Evolutionary conservation across 2,888 invertebrate genomes (phyloP), one percentile per base, ranked within the genome.

Genomic region (Calliscelio sp.): DNA sequence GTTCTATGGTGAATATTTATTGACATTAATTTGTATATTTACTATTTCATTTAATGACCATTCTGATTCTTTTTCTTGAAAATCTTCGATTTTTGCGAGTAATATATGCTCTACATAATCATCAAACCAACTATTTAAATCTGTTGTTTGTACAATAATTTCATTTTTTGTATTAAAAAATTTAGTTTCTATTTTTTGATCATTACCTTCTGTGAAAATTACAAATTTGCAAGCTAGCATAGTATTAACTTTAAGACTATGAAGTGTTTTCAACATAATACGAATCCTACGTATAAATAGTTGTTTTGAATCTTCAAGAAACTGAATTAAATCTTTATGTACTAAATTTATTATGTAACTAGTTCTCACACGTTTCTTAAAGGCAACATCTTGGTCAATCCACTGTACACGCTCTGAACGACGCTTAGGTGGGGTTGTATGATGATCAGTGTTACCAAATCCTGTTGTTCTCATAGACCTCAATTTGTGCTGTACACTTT

Each of bases 1-100:
- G 49, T 49, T 49, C 49, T 49, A 49, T 49, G n/a, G 46, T 46
- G 16, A 51, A 51, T 51, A 51, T 51, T 51, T 51, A 51, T 51
- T 51, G 10, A 51, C 24, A 51, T 24, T 51, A 24, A 51, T 24
- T 51, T 51, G 51, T 51, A 51, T 11, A 24, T 51, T 51, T 8
- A 51, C 11, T 14, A 51, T 51, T 51, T 49, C 49, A 20, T 18
- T 49, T 11, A 49, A 51, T 1, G 20, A 10, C 24, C 20, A 51
- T 10, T 11, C 51, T 14, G 51, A 41, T 41, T n/a, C 8, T 11
- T 51, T 51, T 51, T 51, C 51, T 24, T 51, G 22, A 41, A 41
- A 41, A 41, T 41, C 11, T 41, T 41, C n/a, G 11, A 41, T n/a
- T 38, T 38, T 38, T 38, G 11, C 38, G 11, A 35, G 1, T 35